Evolutionary conservation across 2,797 vertebrate species (phyloP), one percentile per base, ranked within the genome.

Genomic region (Acrossocheilus fasciatus): DNA sequence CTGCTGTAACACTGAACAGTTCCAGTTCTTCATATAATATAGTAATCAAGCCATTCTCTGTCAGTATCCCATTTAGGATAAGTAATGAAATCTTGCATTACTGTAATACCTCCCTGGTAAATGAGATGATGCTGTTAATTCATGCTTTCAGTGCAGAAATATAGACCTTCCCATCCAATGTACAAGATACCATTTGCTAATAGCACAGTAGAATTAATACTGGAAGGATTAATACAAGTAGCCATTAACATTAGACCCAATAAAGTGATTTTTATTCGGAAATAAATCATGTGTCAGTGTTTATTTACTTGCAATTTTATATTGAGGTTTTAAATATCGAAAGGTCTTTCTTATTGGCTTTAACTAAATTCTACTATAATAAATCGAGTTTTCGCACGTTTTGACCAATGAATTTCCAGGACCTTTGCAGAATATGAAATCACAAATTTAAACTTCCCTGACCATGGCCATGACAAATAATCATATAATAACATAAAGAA

Each of bases 191-290:
- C 36, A 43, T 41, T 17, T 10, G 54, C 54, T 62, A 62, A 59
- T 41, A 59, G 54, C 4, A 17, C 18, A 15, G 20, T 20, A 57
- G 23, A 57, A 15, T 6, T 66, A 34, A 34, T 66, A 34, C 64
- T 15, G 62, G 59, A 8, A 66, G 6, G 14, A n/a, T 39, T 23
- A 23, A 77, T 6, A 76, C 74, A 0, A 52, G 47, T 34, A 73
- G 45, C 73, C 2, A 2, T n/a, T 39, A 43, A 43, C 36, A 11
- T 70, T 20, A 10, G 8, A 62, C 36, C 36, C 36, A 79, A 79
- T 79, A 79, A 79, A 79, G 57, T 4, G 23, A 43, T 43, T 79
- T 78, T 62, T 62, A 62, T 43, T 26, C 30, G 23, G 54, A 43
- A 41, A 30, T 62, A 30, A 43, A 45, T 26, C 4, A 64, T 15